Evolutionary conservation across 2,113 vertebrate species (phyloP), one percentile per base, ranked within the genome.

Genomic region (Crotalus tigris): DNA sequence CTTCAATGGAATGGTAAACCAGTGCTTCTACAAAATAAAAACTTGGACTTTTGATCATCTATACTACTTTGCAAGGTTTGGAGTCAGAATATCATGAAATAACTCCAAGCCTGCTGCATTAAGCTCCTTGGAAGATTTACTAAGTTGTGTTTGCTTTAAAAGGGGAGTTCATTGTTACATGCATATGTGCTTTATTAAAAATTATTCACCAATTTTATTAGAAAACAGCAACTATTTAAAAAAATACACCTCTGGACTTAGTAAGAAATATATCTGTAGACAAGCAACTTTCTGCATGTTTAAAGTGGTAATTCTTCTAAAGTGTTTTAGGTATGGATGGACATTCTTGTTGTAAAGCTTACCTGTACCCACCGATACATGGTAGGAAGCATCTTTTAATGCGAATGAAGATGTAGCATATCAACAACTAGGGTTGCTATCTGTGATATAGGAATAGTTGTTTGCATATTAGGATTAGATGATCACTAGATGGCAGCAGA

Each of bases 211-310:
- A 39, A 57, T 29, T 58, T 8, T 98, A 98, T 97, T 97, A 97
- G 96, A 91, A 97, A 98, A 96, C 96, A 97, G 97, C 96, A 96
- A 98, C 98, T 98, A 97, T 98, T 98, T 98, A 98, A 98, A 98
- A 95, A 96, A 97, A 96, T 94, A n/a, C 92, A 93, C 5, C 2
- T 49, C 4, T 53, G 3, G 49, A 26, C 0, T 89, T 95, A 92
- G 49, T 96, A 95, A 8, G 19, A 53, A n/a, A 39, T 21, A 53
- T 33, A 11, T n/a, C 15, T 46, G 39, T 10, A 87, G 5, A 95
- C 93, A 96, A 95, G 91, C 91, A 93, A 95, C n/a, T 21, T 87
- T 51, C 29, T 51, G 85, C 9, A 49, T n/a, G 49, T 44, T 59
- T 24, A n/a, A 59, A 86, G 4, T 8, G 33, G 8, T 15, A 75